phyloP scores from a whole-genome alignment of 2,888 invertebrate species.

The Tipula vernalis region DNA sequence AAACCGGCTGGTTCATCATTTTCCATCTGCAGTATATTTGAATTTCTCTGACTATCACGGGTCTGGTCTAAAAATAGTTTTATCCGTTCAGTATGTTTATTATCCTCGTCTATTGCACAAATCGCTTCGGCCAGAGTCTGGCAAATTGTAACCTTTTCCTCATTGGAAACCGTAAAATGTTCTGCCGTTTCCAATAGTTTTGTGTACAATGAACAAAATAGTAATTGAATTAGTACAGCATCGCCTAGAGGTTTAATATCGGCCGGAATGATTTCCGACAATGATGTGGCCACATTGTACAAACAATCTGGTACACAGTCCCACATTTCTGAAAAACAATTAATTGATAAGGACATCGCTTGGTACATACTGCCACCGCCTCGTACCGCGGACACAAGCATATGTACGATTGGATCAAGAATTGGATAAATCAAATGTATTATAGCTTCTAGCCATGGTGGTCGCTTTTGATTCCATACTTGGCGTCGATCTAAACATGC shows the following conservation, averaged over 20 bases:
- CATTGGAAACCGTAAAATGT: conserved; percentile 15
- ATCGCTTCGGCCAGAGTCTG: conserved; percentile 65
- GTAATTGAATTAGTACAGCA: conserved; percentile 57
- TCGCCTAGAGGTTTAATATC: conserved; percentile 53
- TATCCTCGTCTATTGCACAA: conserved; percentile 66
- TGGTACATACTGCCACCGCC: conserved; percentile 71
- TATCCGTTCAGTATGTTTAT: conserved; percentile 65
- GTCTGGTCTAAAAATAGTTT: conserved; percentile 46
- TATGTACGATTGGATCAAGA: conserved; percentile 50
- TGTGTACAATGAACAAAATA: conserved; percentile 56
- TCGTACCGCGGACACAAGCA: conserved; percentile 55
- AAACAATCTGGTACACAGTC: conserved; percentile 50
- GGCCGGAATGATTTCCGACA: conserved; percentile 58
- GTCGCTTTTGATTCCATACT: conserved; percentile 70
- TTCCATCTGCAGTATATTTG: conserved; percentile 33
- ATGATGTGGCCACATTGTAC: conserved; percentile 42
- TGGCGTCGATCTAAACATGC: conserved; percentile 63
- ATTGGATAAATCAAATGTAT: conserved; percentile 49
- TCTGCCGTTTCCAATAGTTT: conserved; percentile 42
- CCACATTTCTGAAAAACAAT: conserved; percentile 54
- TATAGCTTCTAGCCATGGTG: conserved; percentile 64
- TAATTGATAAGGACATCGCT: conserved; percentile 59
- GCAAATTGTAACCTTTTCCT: conserved; percentile 36
- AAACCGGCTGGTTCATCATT: conserved; percentile 25
- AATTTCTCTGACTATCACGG: conserved; percentile 34